Evolutionary conservation across 2,888 invertebrate genomes (phyloP).

Genomic region (Leptogaster cylindrica): DNA sequence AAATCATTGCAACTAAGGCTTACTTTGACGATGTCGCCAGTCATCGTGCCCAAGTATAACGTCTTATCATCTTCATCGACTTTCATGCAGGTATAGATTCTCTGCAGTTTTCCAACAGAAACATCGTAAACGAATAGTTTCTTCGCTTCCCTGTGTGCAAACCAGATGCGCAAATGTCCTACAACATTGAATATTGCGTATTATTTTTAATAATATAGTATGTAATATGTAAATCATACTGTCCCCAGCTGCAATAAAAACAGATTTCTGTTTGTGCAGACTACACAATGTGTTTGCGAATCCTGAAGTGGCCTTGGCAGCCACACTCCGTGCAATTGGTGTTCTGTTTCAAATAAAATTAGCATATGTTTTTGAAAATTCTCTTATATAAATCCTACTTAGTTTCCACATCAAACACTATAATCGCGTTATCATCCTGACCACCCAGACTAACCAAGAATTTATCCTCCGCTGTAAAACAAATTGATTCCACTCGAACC

Average conservation of each 20-base stretch:
- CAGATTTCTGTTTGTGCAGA: constrained; percentile 66
- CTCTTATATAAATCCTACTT: constrained; percentile 51
- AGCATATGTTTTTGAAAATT: neutral
- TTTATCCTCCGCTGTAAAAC: constrained; percentile 80
- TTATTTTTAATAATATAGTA: neutral
- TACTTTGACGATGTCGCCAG: constrained; percentile 66
- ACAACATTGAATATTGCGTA: constrained; percentile 17
- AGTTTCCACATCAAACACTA: constrained; percentile 80
- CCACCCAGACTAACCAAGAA: constrained; percentile 88
- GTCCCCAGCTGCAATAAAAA: constrained; percentile 79
- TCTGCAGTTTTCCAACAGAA: constrained; percentile 76
- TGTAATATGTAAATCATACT: constrained; percentile 58
- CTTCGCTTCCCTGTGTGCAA: constrained; percentile 71
- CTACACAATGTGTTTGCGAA: constrained; percentile 68
- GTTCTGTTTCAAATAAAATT: constrained; percentile 53
- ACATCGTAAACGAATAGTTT: constrained; percentile 77
- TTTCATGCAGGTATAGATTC: constrained; percentile 76
- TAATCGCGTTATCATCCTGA: constrained; percentile 85
- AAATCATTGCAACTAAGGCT: constrained; percentile 62
- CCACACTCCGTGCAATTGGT: constrained; percentile 69
- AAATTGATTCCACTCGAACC: constrained; percentile 83
- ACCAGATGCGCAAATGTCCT: constrained; percentile 78
- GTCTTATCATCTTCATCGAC: constrained; percentile 73
- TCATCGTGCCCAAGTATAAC: constrained; percentile 88
- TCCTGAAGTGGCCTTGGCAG: constrained; percentile 74